phyloP scores from a whole-genome alignment of 2,113 vertebrate species.

The Daphoenositta chrysoptera region DNA sequence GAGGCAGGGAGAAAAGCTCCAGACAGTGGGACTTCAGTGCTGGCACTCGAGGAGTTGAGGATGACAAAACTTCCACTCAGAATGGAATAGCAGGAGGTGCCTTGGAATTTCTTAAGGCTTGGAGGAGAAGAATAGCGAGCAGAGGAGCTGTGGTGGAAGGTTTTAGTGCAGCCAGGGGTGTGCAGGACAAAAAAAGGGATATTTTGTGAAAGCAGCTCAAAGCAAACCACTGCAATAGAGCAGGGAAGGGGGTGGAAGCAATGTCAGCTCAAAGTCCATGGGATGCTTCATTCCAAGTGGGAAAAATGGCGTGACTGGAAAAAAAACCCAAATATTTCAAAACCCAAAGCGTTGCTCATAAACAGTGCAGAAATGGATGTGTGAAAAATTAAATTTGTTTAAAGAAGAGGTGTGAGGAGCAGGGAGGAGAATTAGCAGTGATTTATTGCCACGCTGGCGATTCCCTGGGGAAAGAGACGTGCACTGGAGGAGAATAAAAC shows the following conservation, averaged over 20 bases:
- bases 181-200: background rate
- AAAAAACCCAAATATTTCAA: background rate
- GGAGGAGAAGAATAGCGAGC: background rate
- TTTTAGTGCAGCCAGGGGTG: background rate
- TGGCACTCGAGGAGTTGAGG: background rate
- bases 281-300: background rate
- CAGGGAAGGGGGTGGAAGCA: background rate
- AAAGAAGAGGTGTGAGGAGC: constrained; percentile 39
- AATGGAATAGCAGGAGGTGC: background rate
- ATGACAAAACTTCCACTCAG: background rate
- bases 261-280: background rate
- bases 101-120: background rate
- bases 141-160: background rate
- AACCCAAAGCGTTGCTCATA: background rate
- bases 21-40: background rate
- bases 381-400: constrained; percentile 39
- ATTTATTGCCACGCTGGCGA: constrained; percentile 31
- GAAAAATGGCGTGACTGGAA: background rate
- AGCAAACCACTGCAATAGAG: background rate
- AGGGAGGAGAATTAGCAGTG: constrained; percentile 37
- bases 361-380: constrained; percentile 1
- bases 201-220: background rate
- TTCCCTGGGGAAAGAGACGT: constrained; percentile 8
- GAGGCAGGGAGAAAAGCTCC: background rate
- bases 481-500: constrained; percentile 38